Evolutionary conservation across 2,888 invertebrate genomes (phyloP), one percentile per base, ranked within the genome.

Genomic region (Synergus itoensis): DNA sequence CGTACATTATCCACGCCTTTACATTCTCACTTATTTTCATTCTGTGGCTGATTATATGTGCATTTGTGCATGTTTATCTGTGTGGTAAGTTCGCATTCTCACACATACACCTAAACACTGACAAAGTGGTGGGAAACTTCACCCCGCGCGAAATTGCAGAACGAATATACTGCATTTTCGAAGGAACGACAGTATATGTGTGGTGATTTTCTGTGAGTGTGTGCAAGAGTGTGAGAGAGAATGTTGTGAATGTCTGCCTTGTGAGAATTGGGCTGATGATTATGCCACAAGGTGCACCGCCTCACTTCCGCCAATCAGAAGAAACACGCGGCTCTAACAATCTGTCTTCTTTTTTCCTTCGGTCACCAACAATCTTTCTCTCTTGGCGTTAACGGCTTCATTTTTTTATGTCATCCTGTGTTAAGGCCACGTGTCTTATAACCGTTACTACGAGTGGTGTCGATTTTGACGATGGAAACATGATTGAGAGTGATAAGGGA

Each of bases 261-360:
- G 77, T 81, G 85, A 84, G 85, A 83, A 85, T 84, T 77, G 79
- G 80, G 79, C 79, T 79, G 81, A 83, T 82, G 80, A 82, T 83
- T 84, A 81, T 80, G 75, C 78, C 84, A 84, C 81, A 79, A 80
- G 79, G 79, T 78, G 78, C 78, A 80, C 78, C 77, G 80, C n/a
- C 76, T 75, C 77, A 65, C 77, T 82, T 83, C 81, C 82, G 83
- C 77, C 28, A 77, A 40, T 40, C 77, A 53, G 62, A 60, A 63
- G 62, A 77, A 77, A 76, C 21, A 69, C 69, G n/a, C 60, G 73
- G 75, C 36, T 41, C 2, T 16, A 41, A 28, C 69, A n/a, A 48
- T 57, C 40, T 41, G 43, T 48, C 62, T 5, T 40, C 16, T 28
- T 40, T 14, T 40, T 64, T 16, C 14, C 73, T 73, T 75, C 12